Base-by-base conservation (phyloP, 2,888 invertebrate genomes). In the Spodoptera littoralis region DNA sequence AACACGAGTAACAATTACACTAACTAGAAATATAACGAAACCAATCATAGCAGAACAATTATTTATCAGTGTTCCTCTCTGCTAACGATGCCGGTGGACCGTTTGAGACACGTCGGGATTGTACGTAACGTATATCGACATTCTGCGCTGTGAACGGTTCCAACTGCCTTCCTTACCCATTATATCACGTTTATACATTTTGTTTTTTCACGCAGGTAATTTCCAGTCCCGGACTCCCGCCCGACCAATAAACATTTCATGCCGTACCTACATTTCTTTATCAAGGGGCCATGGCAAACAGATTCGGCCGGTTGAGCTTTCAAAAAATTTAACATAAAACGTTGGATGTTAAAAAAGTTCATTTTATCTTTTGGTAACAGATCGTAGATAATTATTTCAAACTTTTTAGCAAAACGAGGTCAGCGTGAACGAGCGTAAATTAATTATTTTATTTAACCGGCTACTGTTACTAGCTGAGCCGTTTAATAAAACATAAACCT, bases 321-420 rank as follows among this genome's bases (percentile, higher is more conserved):
- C 9, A 46, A 27, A 30, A 11, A 12, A 13, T 44, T 1, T 5
- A 56, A 51, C 22, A n/a, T 55, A 24, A 36, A 43, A 47, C 22
- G 13, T 46, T 11, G 27, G 45, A 49, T 24, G 12, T 22, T 53
- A n/a, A 45, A 51, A 47, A 55, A 44, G 12, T 22, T 45, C 9
- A 12, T 22, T 53, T 47, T 72, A 54, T 66, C 22, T 47, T 50
- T 22, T 46, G 6, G 1, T 18, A 65, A 46, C 22, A 30, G 57
- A 49, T 68, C 22, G 12, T 46, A 50, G 54, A 64, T 54, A 63
- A 66, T 54, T 63, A 44, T 36, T 43, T 65, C 8, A 49, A 44
- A 13, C 24, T 36, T 70, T 53, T 36, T 11, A 45, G 49, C 12
- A 43, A 66, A 71, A 52, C 44, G 8, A 70, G 45, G 42, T 62